phyloP scores from a whole-genome alignment of 2,113 vertebrate species.

The Cyprinodon variegatus region DNA sequence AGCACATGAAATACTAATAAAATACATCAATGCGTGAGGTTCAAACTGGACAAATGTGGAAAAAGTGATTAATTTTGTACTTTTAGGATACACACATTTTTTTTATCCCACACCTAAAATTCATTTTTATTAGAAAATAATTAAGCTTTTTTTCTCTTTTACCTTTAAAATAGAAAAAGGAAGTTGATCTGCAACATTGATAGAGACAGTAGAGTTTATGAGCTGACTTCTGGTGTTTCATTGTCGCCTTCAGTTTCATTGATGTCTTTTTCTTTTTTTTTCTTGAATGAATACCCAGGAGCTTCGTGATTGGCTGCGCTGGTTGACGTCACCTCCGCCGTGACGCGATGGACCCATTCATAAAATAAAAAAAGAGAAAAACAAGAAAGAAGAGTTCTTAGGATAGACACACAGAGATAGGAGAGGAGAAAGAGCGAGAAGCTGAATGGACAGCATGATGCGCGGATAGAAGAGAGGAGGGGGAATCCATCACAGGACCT shows the following conservation, averaged over 20 bases:
- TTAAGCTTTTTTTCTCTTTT: too few species aligned
- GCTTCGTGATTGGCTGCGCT: slow-evolving; percentile 46
- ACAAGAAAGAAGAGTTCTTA: slow-evolving; percentile 36
- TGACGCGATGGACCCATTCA: slow-evolving; percentile 72
- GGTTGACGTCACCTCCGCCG: slow-evolving; percentile 72
- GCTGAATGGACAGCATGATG: slow-evolving; percentile 18
- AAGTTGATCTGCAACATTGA: too few species aligned
- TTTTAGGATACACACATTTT: neutral
- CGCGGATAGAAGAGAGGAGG: slow-evolving; percentile 36
- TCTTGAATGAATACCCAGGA: slow-evolving; percentile 69
- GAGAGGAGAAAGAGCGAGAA: slow-evolving; percentile 4
- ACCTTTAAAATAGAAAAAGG: too few species aligned
- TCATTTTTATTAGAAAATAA: neutral
- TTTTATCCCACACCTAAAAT: neutral
- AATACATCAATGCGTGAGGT: neutral
- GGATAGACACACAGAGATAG: slow-evolving; percentile 23
- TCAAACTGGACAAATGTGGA: neutral
- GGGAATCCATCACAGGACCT: slow-evolving; percentile 25
- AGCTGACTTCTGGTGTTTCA: slow-evolving; percentile 14
- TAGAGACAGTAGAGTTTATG: neutral
- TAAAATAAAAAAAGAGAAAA: slow-evolving; percentile 47
- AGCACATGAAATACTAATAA: too few species aligned
- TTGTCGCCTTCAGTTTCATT: slow-evolving; percentile 58
- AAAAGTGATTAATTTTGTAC: neutral
- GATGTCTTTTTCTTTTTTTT: slow-evolving; percentile 54